Evolutionary conservation across 2,113 vertebrate species (phyloP).

Genomic region (Bucco capensis): DNA sequence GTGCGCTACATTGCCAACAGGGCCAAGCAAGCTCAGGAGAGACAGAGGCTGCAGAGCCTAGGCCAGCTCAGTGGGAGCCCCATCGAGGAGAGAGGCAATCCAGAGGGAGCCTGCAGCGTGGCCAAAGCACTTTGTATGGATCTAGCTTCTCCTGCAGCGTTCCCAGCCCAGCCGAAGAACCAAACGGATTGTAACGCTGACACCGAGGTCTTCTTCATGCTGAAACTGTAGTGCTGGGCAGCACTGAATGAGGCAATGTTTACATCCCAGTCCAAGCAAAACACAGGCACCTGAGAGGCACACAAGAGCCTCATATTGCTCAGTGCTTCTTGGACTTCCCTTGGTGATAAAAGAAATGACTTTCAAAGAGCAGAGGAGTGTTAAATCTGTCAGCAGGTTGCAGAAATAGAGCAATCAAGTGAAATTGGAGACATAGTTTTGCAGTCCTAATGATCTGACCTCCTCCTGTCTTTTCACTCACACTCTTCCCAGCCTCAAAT

Average conservation of each 20-base stretch:
- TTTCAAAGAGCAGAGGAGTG: neutral
- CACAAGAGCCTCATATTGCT: accelerated
- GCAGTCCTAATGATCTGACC: neutral
- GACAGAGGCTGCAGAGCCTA: slow-evolving; percentile 81
- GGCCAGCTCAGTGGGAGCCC: slow-evolving; percentile 57
- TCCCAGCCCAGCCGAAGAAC: slow-evolving; percentile 56
- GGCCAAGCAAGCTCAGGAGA: slow-evolving; percentile 88
- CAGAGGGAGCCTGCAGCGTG: slow-evolving; percentile 87
- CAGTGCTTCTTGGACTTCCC: neutral
- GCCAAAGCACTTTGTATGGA: slow-evolving; percentile 75
- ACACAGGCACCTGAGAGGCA: neutral
- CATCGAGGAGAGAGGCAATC: slow-evolving; percentile 88
- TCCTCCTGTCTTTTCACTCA: neutral
- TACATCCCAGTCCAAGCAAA: slow-evolving; percentile 12
- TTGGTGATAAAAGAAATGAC: neutral
- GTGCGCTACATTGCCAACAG: slow-evolving; percentile 90
- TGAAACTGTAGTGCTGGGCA: slow-evolving; percentile 72
- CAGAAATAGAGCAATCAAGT: neutral
- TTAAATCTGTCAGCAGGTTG: neutral
- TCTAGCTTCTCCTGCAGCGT: slow-evolving; percentile 64
- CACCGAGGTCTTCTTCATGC: slow-evolving; percentile 79
- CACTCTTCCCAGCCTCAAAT: neutral
- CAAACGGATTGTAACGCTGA: slow-evolving; percentile 51
- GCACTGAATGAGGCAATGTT: neutral
- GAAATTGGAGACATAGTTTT: neutral